These are phyloP conservation scores for Chelonia mydas DNA, from an alignment of 2,797 vertebrate genomes.

Conservation along the genomic window DNA sequence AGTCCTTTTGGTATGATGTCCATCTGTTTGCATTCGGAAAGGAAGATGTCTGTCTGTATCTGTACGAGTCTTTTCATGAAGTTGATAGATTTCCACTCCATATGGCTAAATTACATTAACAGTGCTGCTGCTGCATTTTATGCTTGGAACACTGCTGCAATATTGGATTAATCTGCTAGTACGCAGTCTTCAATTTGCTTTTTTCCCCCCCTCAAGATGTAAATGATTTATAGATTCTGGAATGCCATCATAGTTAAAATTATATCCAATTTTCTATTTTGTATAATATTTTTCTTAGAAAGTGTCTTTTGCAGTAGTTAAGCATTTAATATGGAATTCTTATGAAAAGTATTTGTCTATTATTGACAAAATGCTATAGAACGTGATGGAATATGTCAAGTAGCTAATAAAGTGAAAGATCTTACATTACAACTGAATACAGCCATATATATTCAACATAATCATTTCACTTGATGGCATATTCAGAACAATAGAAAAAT, in stretches of 20 bases:
- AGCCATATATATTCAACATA: no score
- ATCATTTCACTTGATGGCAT: conserved; percentile 10
- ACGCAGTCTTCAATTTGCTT: background rate
- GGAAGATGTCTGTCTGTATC: no score
- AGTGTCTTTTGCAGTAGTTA: background rate
- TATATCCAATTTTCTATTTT: background rate
- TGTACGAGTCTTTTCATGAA: no score
- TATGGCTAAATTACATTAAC: background rate
- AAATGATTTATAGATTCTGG: background rate
- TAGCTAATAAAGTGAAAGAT: no score
- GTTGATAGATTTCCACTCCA: no score
- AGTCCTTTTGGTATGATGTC: no score
- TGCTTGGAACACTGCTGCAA: background rate
- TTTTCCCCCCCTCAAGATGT: background rate
- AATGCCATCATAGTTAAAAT: background rate
- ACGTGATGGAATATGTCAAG: background rate
- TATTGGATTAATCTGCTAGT: background rate
- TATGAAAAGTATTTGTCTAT: background rate
- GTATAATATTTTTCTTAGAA: background rate
- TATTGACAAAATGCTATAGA: background rate
- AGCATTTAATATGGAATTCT: background rate
- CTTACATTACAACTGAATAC: no score
- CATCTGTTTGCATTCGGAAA: no score
- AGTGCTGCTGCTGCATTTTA: background rate
- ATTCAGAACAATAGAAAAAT: conserved; percentile 9